phyloP scores from a whole-genome alignment of 35 echinoderm and acorn worm species.

The Apostichopus japonicus region DNA sequence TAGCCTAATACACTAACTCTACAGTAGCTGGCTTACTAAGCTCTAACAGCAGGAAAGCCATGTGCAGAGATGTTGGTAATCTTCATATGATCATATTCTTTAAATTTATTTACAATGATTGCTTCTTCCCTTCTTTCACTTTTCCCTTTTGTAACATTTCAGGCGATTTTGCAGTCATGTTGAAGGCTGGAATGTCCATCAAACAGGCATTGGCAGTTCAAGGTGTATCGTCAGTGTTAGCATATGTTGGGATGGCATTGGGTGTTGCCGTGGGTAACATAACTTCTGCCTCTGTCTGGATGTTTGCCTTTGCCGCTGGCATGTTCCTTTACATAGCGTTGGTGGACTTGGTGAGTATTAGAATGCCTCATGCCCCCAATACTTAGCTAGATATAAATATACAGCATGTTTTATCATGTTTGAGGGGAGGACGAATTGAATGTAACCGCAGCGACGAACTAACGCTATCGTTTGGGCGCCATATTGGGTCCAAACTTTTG shows the following conservation, averaged over 20 bases:
- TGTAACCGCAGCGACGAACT: no score
- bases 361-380: neutral
- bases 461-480: no score
- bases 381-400: no score
- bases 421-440: no score
- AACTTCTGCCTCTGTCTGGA: conserved; percentile 71
- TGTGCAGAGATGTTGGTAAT: no score
- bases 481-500: no score
- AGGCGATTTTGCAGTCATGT: conserved; percentile 99
- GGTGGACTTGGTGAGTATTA: conserved; percentile 76
- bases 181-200: conserved; percentile 85
- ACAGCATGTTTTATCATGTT: no score
- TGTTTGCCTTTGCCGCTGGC: conserved; percentile 88
- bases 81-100: no score
- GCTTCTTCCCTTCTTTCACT: neutral
- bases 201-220: conserved; percentile 82
- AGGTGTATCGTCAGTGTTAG: conserved; percentile 80
- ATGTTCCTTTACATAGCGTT: conserved; percentile 93
- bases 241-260: conserved; percentile 84
- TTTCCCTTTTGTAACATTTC: neutral
- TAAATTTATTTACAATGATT: no score
- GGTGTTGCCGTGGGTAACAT: conserved; percentile 79
- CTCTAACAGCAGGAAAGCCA: no score
- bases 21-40: no score
- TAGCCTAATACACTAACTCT: no score